phyloP scores from a whole-genome alignment of 2,888 invertebrate species.

The Pherbina coryleti region DNA sequence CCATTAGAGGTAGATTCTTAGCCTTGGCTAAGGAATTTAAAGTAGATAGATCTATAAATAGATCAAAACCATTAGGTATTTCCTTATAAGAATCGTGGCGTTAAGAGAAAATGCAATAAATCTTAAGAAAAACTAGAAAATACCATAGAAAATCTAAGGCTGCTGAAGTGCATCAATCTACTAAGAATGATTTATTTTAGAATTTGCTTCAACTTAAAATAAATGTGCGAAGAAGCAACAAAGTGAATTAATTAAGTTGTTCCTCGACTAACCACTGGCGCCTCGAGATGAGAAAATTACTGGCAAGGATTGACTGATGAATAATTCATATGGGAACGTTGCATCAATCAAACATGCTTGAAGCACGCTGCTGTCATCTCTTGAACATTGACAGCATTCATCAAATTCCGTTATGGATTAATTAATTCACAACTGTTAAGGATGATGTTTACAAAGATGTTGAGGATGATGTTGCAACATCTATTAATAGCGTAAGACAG shows the following conservation, averaged over 20 bases:
- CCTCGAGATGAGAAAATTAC: conserved; percentile 29
- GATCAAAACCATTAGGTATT: too few species aligned
- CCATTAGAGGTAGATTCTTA: too few species aligned
- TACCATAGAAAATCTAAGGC: neutral
- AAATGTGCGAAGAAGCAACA: conserved; percentile 26
- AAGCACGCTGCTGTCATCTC: neutral
- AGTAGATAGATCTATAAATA: too few species aligned
- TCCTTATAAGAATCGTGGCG: too few species aligned
- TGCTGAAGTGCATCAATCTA: neutral
- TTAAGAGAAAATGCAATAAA: too few species aligned
- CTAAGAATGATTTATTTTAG: neutral
- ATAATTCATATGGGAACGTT: conserved; percentile 46
- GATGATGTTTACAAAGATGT: neutral
- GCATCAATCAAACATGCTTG: neutral
- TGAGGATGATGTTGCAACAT: neutral
- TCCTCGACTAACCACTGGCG: conserved; percentile 42
- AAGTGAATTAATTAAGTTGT: conserved; percentile 44
- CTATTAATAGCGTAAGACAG: conserved; percentile 14
- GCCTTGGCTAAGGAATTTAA: too few species aligned
- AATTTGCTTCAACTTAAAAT: conserved; percentile 29
- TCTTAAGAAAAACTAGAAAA: neutral
- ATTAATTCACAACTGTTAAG: conserved; percentile 4
- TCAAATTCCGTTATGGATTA: conserved; percentile 31
- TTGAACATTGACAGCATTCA: neutral
- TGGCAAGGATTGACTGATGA: conserved; percentile 26